Percentiles rank a stretch among this genome's conserved stretches.
Conservation (phyloP, 1,140 invertebrate genomes). For the Drosophila santomea region DNA sequence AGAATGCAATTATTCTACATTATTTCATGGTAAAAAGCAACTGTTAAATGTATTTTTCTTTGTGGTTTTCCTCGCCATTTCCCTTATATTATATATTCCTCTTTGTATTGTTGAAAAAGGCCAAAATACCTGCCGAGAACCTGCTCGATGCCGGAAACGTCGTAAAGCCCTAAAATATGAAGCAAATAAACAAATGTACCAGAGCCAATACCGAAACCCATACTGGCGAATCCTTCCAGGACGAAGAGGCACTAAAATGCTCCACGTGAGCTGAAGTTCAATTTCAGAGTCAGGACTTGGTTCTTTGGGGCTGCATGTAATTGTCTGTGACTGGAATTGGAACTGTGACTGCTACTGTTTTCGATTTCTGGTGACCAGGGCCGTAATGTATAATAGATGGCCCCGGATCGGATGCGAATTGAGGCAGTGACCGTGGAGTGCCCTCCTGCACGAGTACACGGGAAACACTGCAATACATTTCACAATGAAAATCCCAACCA, state of each 20-base stretch:
- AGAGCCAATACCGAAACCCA: constrained; percentile 49
- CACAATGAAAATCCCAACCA: constrained; percentile 79
- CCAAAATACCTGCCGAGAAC: constrained; percentile 75
- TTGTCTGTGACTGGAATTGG: constrained; percentile 72
- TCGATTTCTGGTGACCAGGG: constrained; percentile 43
- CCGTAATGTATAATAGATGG: constrained; percentile 80
- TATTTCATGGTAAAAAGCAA: too few species aligned
- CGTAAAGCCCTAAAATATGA: constrained; percentile 80
- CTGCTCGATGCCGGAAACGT: constrained; percentile 73
- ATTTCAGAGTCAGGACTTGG: constrained; percentile 47
- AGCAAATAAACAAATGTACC: constrained; percentile 82
- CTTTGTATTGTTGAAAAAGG: constrained; percentile 28
- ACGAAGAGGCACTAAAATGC: constrained; percentile 70
- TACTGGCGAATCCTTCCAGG: constrained; percentile 27
- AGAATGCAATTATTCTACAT: too few species aligned
- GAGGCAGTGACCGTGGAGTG: constrained; percentile 54
- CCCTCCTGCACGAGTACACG: constrained; percentile 13
- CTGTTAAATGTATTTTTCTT: not conserved
- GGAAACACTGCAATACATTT: constrained; percentile 70
- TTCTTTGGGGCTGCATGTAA: constrained; percentile 64
- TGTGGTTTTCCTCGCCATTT: constrained; percentile 5
- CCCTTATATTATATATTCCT: constrained; percentile 1
- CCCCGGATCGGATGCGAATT: constrained; percentile 70
- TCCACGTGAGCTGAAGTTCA: constrained; percentile 81
- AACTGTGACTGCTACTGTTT: constrained; percentile 14